Evolutionary conservation across 2,113 vertebrate genomes (phyloP).

Genomic region (Origma solitaria): DNA sequence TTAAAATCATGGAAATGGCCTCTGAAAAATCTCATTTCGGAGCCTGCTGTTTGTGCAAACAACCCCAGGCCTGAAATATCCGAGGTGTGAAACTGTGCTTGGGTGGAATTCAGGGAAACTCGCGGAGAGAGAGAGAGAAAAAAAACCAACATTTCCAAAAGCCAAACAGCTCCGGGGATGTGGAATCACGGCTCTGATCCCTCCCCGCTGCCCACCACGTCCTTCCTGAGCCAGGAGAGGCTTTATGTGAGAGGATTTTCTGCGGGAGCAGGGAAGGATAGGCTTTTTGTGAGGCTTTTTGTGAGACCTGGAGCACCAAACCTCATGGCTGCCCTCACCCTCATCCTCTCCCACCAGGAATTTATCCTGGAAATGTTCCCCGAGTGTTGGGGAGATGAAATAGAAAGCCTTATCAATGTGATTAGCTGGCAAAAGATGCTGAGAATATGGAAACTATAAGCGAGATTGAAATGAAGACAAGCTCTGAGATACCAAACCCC

Average conservation of each 20-base stretch:
- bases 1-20: neutral
- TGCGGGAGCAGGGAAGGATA: neutral
- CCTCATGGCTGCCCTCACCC: rapidly evolving
- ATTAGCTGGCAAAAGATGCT: too few species aligned
- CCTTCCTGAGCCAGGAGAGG: neutral
- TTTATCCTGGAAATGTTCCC: too few species aligned
- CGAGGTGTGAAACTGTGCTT: neutral
- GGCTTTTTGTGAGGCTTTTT: neutral
- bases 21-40: neutral
- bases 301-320: neutral
- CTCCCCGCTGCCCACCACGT: neutral
- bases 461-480: too few species aligned
- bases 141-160: neutral
- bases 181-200: neutral
- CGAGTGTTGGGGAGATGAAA: too few species aligned
- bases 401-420: too few species aligned
- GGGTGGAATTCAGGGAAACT: neutral
- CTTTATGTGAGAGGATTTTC: neutral
- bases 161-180: rapidly evolving
- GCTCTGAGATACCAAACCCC: too few species aligned
- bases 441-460: too few species aligned
- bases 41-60: neutral
- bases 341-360: neutral
- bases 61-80: neutral
- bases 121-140: neutral